phyloP scores from a whole-genome alignment of 30 jellyfish, hydroid and myxozoan genomes.

The Nemopilema nomurai region DNA sequence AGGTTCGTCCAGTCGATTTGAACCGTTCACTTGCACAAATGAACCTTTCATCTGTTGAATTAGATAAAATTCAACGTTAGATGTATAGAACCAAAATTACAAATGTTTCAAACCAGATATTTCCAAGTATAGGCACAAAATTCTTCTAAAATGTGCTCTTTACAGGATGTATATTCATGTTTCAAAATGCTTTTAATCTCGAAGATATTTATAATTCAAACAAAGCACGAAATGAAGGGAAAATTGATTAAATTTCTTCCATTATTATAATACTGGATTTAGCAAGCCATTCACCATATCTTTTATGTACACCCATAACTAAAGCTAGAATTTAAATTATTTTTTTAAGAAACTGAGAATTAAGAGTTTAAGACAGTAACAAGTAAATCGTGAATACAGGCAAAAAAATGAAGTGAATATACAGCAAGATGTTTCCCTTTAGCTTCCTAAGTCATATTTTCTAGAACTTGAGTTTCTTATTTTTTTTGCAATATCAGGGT shows the following conservation, averaged over 20 bases:
- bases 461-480: neutral
- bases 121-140: slow-evolving; percentile 5
- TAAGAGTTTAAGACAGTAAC: neutral
- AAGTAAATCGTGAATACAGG: neutral
- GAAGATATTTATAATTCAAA: neutral
- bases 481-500: neutral
- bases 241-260: slow-evolving; percentile 5
- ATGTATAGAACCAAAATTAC: neutral
- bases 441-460: neutral
- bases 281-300: neutral
- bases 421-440: neutral
- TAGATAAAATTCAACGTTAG: slow-evolving; percentile 27
- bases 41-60: slow-evolving; percentile 46
- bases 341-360: neutral
- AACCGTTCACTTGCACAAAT: slow-evolving; percentile 41
- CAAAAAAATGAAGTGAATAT: neutral
- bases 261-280: neutral
- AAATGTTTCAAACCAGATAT: neutral
- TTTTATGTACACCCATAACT: neutral
- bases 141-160: slow-evolving; percentile 4
- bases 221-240: neutral
- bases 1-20: slow-evolving; percentile 58
- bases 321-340: neutral
- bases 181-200: slow-evolving; percentile 7
- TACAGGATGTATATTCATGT: neutral